phyloP scores from a whole-genome alignment of 2,888 invertebrate species.

The Caenorhabditis sp. region DNA sequence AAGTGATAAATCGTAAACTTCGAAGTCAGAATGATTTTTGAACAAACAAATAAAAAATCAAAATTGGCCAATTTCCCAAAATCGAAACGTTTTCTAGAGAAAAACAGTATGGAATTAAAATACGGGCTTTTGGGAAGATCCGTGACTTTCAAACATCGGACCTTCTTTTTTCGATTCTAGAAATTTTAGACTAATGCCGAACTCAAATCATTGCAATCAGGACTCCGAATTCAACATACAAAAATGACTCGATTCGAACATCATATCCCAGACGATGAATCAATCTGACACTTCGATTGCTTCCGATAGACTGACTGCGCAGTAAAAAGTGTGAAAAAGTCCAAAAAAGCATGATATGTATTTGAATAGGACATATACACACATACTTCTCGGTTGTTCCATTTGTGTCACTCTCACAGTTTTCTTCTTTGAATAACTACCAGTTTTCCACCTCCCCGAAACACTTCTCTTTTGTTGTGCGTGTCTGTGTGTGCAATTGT shows the following conservation, averaged over 20 bases:
- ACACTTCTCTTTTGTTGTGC: neutral
- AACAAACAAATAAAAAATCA: too few relatives aligned
- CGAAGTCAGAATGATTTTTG: neutral
- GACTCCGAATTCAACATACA: neutral
- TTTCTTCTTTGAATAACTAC: conserved; percentile 28
- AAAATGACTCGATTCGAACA: conserved; percentile 1
- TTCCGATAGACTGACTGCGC: conserved; percentile 19
- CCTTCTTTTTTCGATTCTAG: too few relatives aligned
- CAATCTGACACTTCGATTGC: conserved; percentile 9
- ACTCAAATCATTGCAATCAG: too few relatives aligned
- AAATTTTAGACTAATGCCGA: too few relatives aligned
- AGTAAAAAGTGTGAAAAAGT: neutral
- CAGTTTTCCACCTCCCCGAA: conserved; percentile 6
- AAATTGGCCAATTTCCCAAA: too few relatives aligned
- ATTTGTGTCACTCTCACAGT: conserved; percentile 27
- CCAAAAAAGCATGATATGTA: conserved; percentile 3
- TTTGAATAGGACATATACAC: conserved; percentile 32
- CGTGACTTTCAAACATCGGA: too few relatives aligned
- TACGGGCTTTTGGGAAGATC: too few relatives aligned
- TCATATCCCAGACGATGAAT: neutral
- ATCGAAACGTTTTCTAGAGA: too few relatives aligned
- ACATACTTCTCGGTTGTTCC: conserved; percentile 29
- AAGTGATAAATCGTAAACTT: neutral
- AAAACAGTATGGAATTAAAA: too few relatives aligned
- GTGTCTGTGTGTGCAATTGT: conserved; percentile 21